Conservation (phyloP, 2,113 vertebrate genomes). For the Podarcis raffonei region DNA sequence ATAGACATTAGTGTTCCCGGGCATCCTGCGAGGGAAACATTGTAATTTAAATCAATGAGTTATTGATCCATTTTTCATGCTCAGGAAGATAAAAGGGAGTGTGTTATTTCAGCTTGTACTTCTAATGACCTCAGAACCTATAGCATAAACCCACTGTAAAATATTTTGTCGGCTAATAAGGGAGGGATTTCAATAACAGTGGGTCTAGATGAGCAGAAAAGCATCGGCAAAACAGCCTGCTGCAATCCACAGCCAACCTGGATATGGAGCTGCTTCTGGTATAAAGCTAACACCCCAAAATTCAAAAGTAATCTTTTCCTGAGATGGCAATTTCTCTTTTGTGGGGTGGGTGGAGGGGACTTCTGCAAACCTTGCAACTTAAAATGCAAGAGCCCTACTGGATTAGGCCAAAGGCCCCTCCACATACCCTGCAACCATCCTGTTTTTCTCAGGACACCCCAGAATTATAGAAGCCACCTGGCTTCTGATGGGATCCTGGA, state of each 20-base stretch:
- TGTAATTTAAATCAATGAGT: constrained; percentile 65
- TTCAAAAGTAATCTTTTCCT: constrained; percentile 57
- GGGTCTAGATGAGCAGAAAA: constrained; percentile 40
- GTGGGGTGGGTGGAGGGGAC: neutral
- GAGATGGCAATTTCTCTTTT: constrained; percentile 10
- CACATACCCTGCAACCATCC: no score
- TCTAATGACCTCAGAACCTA: constrained; percentile 64
- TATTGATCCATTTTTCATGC: constrained; percentile 64
- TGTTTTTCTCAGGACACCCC: no score
- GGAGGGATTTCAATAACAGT: constrained; percentile 47
- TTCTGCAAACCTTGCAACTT: no score
- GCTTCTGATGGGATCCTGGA: no score
- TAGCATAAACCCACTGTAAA: constrained; percentile 56
- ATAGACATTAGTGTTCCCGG: constrained; percentile 9
- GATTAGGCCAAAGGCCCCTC: no score
- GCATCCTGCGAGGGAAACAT: constrained; percentile 59
- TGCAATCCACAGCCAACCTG: constrained; percentile 1
- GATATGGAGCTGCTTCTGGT: constrained; percentile 27
- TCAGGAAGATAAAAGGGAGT: constrained; percentile 47
- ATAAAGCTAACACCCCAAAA: constrained; percentile 37
- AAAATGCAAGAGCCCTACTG: no score
- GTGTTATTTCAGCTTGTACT: constrained; percentile 57
- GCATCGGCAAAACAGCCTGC: constrained; percentile 32
- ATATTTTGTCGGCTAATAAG: constrained; percentile 61
- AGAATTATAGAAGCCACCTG: no score